phyloP scores from a whole-genome alignment of 1,140 invertebrate genomes.

The Holotrichia oblita region DNA sequence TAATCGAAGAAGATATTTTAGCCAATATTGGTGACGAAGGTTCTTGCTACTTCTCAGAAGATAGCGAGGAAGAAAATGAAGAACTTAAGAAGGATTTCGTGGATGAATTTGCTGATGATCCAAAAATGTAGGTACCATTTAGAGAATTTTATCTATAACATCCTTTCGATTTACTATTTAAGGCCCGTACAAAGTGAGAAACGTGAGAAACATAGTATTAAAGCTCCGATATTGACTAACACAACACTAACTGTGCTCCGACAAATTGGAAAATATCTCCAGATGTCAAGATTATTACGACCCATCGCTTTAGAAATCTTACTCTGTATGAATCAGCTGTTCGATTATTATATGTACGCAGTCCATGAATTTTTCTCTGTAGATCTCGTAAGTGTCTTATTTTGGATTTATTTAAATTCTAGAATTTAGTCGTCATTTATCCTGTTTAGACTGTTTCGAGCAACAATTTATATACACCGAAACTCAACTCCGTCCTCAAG shows the following conservation, averaged over 20 bases:
- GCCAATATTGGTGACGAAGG: slow-evolving; percentile 68
- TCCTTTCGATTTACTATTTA: background rate
- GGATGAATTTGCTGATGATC: slow-evolving; percentile 67
- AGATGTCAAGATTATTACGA: slow-evolving; percentile 91
- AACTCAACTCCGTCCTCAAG: slow-evolving; percentile 78
- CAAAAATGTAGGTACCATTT: background rate
- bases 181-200: slow-evolving; percentile 49
- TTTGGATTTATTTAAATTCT: background rate
- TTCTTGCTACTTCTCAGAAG: slow-evolving; percentile 73
- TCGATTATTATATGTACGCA: slow-evolving; percentile 94
- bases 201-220: slow-evolving; percentile 62
- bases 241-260: slow-evolving; percentile 92
- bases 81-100: slow-evolving; percentile 76
- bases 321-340: slow-evolving; percentile 89
- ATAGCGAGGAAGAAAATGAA: slow-evolving; percentile 80
- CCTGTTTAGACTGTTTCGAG: slow-evolving; percentile 60
- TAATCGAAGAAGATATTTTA: slow-evolving; percentile 88
- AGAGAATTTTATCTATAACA: background rate
- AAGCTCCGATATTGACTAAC: slow-evolving; percentile 73
- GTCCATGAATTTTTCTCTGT: slow-evolving; percentile 90
- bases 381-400: slow-evolving; percentile 70
- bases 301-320: slow-evolving; percentile 94
- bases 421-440: background rate
- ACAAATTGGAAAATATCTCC: slow-evolving; percentile 91
- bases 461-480: slow-evolving; percentile 70